phyloP scores from a whole-genome alignment of 2,113 vertebrate genomes.

The Mola mola region DNA sequence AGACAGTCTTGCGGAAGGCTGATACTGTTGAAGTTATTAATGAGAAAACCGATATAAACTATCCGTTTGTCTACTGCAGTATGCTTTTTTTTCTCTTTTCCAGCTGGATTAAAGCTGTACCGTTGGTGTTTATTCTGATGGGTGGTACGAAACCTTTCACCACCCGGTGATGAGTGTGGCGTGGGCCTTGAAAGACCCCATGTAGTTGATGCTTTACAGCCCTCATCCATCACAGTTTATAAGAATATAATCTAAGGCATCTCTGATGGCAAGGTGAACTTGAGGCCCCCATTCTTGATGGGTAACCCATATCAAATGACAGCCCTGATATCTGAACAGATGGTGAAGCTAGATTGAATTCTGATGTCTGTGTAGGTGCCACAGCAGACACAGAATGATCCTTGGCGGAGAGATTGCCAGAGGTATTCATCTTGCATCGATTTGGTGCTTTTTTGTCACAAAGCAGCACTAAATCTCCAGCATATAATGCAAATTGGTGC shows the following conservation, averaged over 20 bases:
- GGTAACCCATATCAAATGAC: constrained; percentile 69
- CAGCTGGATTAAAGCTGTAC: constrained; percentile 12
- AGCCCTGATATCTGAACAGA: constrained; percentile 75
- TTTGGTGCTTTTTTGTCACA: constrained; percentile 56
- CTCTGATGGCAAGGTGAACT: constrained; percentile 79
- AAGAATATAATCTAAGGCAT: constrained; percentile 59
- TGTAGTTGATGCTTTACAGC: constrained; percentile 61
- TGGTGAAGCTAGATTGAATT: constrained; percentile 68
- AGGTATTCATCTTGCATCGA: constrained; percentile 49
- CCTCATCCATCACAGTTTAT: constrained; percentile 74
- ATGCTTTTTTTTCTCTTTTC: constrained; percentile 10
- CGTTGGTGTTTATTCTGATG: constrained; percentile 27
- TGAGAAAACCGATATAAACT: constrained; percentile 32
- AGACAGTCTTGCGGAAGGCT: constrained; percentile 1
- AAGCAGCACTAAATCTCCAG: constrained; percentile 59
- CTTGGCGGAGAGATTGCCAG: constrained; percentile 43
- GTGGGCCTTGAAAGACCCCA: constrained; percentile 54
- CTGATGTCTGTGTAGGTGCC: constrained; percentile 64
- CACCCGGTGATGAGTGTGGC: constrained; percentile 46
- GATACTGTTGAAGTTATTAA: constrained; percentile 20
- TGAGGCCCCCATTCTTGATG: constrained; percentile 67
- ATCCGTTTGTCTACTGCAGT: neutral
- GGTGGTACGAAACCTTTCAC: constrained; percentile 31
- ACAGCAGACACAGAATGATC: constrained; percentile 48
- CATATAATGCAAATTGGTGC: constrained; percentile 40